These are phyloP conservation scores for Etheostoma perlongum DNA, from an alignment of 2,797 vertebrate genomes.

Conservation along the genomic window DNA sequence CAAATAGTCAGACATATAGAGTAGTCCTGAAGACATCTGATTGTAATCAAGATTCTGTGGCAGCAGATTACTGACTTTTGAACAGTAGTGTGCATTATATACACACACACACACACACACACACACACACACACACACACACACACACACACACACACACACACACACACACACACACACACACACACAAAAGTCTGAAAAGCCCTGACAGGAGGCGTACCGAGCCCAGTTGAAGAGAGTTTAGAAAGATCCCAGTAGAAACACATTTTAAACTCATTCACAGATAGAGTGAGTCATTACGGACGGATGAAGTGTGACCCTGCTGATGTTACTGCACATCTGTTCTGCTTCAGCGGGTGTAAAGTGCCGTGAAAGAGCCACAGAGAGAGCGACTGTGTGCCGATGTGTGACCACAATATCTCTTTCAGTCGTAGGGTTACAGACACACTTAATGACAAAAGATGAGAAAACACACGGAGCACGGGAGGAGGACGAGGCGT, in stretches of 20 bases:
- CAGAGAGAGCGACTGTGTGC: conserved; percentile 14
- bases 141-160: too few relatives aligned
- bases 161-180: too few relatives aligned
- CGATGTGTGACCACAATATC: conserved; percentile 29
- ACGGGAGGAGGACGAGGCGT: not conserved
- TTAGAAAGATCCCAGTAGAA: conserved; percentile 10
- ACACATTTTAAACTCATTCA: conserved; percentile 48
- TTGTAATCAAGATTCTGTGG: not conserved
- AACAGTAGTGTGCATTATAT: not conserved
- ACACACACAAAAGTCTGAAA: not conserved
- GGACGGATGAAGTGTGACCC: conserved; percentile 46
- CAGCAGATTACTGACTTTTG: not conserved
- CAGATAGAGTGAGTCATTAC: conserved; percentile 60
- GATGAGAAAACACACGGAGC: conserved; percentile 1
- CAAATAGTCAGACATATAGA: not conserved
- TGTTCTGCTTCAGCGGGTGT: conserved; percentile 54
- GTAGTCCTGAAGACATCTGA: not conserved
- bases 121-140: too few relatives aligned
- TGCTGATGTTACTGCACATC: conserved; percentile 60
- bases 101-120: too few relatives aligned
- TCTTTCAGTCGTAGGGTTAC: conserved; percentile 21
- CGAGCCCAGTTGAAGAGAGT: conserved; percentile 8
- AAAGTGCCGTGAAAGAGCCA: conserved; percentile 15
- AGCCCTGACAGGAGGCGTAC: not conserved
- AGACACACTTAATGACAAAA: conserved; percentile 18